Conservation (phyloP, 2,888 invertebrate genomes). For the Xylocampa areola region DNA sequence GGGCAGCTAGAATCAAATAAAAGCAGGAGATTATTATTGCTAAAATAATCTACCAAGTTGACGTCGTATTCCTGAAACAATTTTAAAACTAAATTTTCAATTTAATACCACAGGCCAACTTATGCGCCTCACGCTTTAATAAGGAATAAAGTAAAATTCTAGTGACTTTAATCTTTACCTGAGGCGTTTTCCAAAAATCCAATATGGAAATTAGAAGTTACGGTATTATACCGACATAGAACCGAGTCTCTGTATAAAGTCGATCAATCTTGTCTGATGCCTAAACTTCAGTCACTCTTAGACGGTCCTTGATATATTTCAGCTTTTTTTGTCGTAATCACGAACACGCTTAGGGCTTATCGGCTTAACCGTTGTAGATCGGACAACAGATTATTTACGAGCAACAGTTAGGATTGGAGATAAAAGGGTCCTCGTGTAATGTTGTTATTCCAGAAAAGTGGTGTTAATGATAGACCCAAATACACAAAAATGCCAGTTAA, state of each 20-base stretch:
- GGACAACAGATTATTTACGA: slow-evolving; percentile 42
- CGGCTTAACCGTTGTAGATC: slow-evolving; percentile 32
- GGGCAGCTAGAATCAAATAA: too few species aligned
- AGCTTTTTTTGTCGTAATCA: slow-evolving; percentile 28
- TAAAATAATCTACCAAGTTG: too few species aligned
- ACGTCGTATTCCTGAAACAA: too few species aligned
- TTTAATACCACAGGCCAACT: too few species aligned
- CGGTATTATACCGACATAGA: slow-evolving; percentile 3
- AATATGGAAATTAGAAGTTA: slow-evolving; percentile 39
- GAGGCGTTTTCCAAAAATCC: slow-evolving; percentile 20
- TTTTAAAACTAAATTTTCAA: too few species aligned
- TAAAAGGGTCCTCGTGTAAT: slow-evolving; percentile 20
- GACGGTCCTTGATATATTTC: slow-evolving; percentile 18
- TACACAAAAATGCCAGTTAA: too few species aligned
- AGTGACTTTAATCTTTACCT: slow-evolving; percentile 5
- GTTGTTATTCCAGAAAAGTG: slow-evolving; percentile 6
- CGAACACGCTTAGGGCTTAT: slow-evolving; percentile 36
- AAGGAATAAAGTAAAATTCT: too few species aligned
- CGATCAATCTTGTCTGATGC: slow-evolving; percentile 21
- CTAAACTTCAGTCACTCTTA: neutral
- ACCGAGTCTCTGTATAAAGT: slow-evolving; percentile 16
- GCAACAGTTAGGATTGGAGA: slow-evolving; percentile 42
- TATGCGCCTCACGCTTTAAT: too few species aligned
- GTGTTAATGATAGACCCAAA: slow-evolving; percentile 13
- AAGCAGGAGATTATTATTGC: too few species aligned